Conservation (phyloP, 2,797 vertebrate species). For the Limnodromus scolopaceus region DNA sequence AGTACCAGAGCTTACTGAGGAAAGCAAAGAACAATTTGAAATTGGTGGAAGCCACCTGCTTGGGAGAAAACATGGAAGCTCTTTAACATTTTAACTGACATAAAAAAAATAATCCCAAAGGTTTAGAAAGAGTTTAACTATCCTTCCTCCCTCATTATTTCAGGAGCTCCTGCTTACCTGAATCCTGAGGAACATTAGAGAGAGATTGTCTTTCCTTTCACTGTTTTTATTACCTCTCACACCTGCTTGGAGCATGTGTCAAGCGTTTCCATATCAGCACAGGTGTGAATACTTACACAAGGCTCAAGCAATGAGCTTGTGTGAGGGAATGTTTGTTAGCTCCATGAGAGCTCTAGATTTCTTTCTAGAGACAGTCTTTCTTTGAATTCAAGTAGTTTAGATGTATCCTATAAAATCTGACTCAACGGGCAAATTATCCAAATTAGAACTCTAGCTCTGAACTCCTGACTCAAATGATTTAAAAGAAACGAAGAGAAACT, state of each 20-base stretch:
- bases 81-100: neutral
- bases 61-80: rapidly evolving
- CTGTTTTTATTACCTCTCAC: neutral
- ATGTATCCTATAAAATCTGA: neutral
- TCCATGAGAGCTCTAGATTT: rapidly evolving
- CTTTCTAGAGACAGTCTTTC: neutral
- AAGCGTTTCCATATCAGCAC: neutral
- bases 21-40: neutral
- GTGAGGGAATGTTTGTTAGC: neutral
- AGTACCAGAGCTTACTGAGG: neutral
- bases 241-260: neutral
- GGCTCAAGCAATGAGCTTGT: neutral
- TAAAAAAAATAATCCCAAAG: neutral
- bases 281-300: neutral
- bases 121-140: neutral
- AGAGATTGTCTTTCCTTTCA: rapidly evolving
- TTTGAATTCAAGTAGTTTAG: neutral
- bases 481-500: neutral
- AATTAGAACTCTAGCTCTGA: neutral
- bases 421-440: neutral
- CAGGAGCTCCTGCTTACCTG: rapidly evolving
- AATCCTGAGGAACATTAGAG: rapidly evolving
- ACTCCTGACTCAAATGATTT: neutral
- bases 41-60: neutral
- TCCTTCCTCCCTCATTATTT: rapidly evolving